phyloP scores from a whole-genome alignment of 2,113 vertebrate species.

The Aramus guarauna region DNA sequence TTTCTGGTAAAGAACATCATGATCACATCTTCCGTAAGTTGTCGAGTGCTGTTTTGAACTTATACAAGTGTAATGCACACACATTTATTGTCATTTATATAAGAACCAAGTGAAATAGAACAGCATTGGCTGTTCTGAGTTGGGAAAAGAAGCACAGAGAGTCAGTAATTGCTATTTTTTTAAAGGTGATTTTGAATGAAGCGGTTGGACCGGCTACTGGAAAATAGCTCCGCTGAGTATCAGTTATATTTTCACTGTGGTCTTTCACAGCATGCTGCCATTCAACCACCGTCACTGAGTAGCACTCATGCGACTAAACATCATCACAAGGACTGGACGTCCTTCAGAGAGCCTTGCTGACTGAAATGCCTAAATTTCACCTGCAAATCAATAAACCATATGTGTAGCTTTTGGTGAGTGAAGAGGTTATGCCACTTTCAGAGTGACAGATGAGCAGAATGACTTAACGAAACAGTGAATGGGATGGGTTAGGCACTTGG shows the following conservation, averaged over 20 bases:
- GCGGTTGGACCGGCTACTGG: neutral
- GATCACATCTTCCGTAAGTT: neutral
- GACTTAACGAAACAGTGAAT: neutral
- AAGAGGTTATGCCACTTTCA: neutral
- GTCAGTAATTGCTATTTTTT: neutral
- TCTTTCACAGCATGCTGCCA: neutral
- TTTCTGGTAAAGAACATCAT: neutral
- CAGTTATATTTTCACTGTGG: neutral
- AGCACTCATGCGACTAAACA: neutral
- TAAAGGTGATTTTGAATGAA: neutral
- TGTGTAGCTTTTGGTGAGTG: neutral
- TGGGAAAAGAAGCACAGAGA: neutral
- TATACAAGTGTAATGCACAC: rapidly evolving
- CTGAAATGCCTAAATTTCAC: neutral
- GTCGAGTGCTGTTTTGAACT: neutral
- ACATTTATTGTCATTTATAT: neutral
- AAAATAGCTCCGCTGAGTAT: neutral
- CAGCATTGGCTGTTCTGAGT: neutral
- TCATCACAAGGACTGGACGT: neutral
- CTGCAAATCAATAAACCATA: neutral
- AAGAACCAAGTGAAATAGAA: neutral
- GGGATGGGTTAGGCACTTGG: neutral
- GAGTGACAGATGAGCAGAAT: neutral
- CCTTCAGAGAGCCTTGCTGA: neutral
- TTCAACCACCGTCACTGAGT: neutral